Conservation (phyloP, 2,113 vertebrate species). For the Perognathus longimembris region DNA sequence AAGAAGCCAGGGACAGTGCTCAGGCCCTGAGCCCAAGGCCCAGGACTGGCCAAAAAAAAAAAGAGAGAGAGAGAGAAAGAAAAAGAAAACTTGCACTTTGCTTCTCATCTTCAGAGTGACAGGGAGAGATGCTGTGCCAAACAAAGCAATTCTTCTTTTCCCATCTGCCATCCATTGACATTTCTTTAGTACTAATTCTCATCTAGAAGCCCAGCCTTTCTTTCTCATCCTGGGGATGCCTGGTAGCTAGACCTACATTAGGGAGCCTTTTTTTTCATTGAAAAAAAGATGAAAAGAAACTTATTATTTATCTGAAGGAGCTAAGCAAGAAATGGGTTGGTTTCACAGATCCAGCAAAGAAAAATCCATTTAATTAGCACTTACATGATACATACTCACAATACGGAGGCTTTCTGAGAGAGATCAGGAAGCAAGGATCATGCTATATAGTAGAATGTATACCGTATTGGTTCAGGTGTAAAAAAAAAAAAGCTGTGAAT, state of each 20-base stretch:
- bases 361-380: constrained; percentile 45
- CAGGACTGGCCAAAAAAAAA: too few relatives aligned
- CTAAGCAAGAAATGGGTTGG: constrained; percentile 33
- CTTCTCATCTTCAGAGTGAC: neutral
- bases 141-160: neutral
- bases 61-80: too few relatives aligned
- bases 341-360: constrained; percentile 43
- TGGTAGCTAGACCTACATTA: neutral
- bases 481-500: neutral
- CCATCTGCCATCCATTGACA: neutral
- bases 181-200: constrained; percentile 41
- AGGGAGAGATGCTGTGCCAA: neutral
- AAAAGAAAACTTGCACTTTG: constrained; percentile 42
- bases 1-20: too few relatives aligned
- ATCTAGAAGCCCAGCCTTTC: neutral
- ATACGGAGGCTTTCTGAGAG: too few relatives aligned
- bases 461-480: neutral
- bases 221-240: neutral
- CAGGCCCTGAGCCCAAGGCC: too few relatives aligned
- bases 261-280: neutral
- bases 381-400: constrained; percentile 5
- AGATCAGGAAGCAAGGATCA: neutral
- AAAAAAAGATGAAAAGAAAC: neutral
- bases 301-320: neutral
- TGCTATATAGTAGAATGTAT: neutral